Conservation (phyloP, 2,797 vertebrate genomes). For the Coreius guichenoti region DNA sequence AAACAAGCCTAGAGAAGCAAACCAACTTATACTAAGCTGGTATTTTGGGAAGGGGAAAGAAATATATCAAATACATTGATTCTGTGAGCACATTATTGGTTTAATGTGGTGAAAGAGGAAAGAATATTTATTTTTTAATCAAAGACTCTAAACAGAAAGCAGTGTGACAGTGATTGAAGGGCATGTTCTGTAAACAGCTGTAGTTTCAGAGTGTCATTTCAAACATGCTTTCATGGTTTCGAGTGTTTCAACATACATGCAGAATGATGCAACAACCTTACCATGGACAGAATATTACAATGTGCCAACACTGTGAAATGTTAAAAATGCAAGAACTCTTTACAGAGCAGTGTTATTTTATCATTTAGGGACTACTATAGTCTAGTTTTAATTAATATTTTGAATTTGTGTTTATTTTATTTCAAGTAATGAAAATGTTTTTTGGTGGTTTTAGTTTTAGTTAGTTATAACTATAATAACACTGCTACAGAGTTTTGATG, state of each 20-base stretch:
- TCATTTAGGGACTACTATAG: neutral
- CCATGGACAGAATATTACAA: neutral
- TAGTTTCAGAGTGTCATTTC: constrained; percentile 3
- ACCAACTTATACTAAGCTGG: neutral
- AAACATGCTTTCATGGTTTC: neutral
- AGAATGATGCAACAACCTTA: neutral
- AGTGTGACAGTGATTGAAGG: neutral
- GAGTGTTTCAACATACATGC: neutral
- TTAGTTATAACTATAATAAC: neutral
- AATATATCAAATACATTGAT: neutral
- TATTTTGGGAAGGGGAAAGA: neutral
- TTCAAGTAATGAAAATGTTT: neutral
- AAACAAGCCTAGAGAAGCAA: no score
- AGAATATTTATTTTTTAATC: neutral
- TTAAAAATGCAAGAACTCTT: neutral
- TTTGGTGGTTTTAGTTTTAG: neutral
- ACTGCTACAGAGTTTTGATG: neutral
- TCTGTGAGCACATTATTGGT: neutral
- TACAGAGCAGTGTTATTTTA: neutral
- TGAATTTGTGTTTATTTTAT: neutral
- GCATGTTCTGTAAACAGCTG: neutral
- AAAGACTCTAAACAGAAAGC: neutral
- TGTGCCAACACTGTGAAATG: neutral
- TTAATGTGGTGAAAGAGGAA: neutral
- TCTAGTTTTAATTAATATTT: neutral